Percentiles rank a stretch among this genome's conserved stretches.
Conservation (phyloP, 2,113 vertebrate species). For the Brachypodius melanocephalos region DNA sequence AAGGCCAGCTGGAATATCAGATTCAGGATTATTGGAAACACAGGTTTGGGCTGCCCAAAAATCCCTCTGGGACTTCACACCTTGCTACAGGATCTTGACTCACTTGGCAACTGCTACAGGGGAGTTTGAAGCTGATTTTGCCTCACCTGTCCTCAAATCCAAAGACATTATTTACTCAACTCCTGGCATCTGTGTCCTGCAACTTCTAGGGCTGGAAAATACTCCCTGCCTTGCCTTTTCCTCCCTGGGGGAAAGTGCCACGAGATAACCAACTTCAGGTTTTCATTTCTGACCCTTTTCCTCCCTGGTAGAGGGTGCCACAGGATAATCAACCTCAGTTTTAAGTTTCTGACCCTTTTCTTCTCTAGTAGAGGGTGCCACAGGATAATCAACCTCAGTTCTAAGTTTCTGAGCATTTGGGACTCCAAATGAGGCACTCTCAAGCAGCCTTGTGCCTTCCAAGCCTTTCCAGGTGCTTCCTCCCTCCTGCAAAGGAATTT, state of each 20-base stretch:
- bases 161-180: not conserved
- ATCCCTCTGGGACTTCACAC: not conserved
- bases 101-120: not conserved
- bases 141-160: not conserved
- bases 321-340: too few species aligned
- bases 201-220: not conserved
- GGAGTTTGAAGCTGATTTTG: not conserved
- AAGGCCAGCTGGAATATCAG: not conserved
- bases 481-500: not conserved
- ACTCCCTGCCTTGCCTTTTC: not conserved
- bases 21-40: not conserved
- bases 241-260: not conserved
- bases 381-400: too few species aligned
- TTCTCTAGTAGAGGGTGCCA: too few species aligned
- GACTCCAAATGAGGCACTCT: not conserved
- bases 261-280: not conserved
- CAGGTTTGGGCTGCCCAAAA: not conserved
- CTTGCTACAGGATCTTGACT: not conserved
- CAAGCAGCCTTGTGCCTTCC: not conserved
- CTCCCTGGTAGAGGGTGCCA: too few species aligned
- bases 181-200: not conserved
- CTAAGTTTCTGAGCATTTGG: not conserved
- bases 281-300: not conserved
- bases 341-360: too few species aligned
- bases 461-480: not conserved